Base-by-base conservation (phyloP, 2,888 invertebrate species). In the Rhogogaster chlorosoma region DNA sequence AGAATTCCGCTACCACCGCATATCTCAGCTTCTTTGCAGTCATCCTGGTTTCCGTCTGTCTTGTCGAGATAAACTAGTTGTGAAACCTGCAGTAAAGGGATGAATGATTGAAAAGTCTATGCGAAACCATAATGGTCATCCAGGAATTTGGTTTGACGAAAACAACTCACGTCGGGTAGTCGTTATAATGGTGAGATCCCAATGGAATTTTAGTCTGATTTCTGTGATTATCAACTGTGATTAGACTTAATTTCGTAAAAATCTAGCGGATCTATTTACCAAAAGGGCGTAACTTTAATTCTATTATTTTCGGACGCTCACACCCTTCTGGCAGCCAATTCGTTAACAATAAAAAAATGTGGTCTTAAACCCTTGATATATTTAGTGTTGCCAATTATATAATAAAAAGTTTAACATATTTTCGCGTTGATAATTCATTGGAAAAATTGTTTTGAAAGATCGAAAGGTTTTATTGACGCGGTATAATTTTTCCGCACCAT, bases 1-100 rank as follows among this genome's bases (percentile, higher is more conserved):
- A n/a, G 1, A 32, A 70, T 67, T 64, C 83, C 3, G 67, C 83
- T 18, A 26, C 83, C 29, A 45, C 70, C 38, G 70, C 70, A n/a
- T 49, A 64, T 22, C 45, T 83, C n/a, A 83, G 15, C 49, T 29
- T 67, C 49, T 45, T 67, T 18, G 29, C 38, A 61, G 80, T 49
- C n/a, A 18, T 80, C 6, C 38, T 80, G 38, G 61, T 38, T n/a
- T 53, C 49, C 15, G 18, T 77, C 18, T 77, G 29, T 7, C 29
- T 77, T 7, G 15, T 53, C 53, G 12, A 29, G 10, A 15, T 49
- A 10, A 77, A 53, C 53, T 77, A 53, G 77, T 29, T 15, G 75
- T 29, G 32, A 7, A 32, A 7, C 26, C 3, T 26, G 26, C 15
- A n/a, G 4, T 9, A 45, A 49, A 26, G 3, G 42, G 10, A 26